Base-by-base conservation (phyloP, 1,140 invertebrate genomes). In the Amphibalanus amphitrite region DNA sequence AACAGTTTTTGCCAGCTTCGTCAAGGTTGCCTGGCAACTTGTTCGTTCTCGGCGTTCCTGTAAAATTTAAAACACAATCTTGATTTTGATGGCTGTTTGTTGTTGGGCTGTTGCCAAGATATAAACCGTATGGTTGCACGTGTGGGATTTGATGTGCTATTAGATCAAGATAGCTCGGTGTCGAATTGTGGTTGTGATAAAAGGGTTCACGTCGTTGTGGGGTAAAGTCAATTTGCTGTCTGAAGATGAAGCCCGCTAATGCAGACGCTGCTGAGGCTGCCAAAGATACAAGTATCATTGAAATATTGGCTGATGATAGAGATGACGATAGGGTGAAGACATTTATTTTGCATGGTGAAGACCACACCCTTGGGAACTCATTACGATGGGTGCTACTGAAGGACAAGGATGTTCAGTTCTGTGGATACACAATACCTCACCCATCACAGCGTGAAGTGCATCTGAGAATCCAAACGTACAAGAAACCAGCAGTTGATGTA, bases 341-440 rank as follows among this genome's bases (percentile, higher is more conserved):
- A 15, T 67, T 67, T 17, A 67, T 67, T 10, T 25, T 67, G 65
- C 65, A 67, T 28, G 65, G 28, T 26, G 65, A 67, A 17, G 65
- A 67, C 20, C 65, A 67, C n/a, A 67, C 65, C 3, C n/a, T 67
- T 26, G 65, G 65, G 8, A 67, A 67, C 20, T 67, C 26, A 4
- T 67, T 67, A 17, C 65, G 65, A 3, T 67, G 65, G 65, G 10
- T 67, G 3, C 13, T 67, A 26, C 8, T 67, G 65, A 67, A 67
- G 28, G 65, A 67, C n/a, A 67, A 28, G n/a, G n/a, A 67, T 67
- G 65, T 67, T 26, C 65, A 67, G n/a, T 67, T 67, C 17, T 67
- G 65, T 28, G 65, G 65, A 10, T 67, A 67, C 65, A 67, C 65
- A 67, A 67, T 67, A 10, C 65, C 65, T 15, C 20, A 67, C 23